Evolutionary conservation across 2,888 invertebrate genomes (phyloP).

Genomic region (Phengaris arion): DNA sequence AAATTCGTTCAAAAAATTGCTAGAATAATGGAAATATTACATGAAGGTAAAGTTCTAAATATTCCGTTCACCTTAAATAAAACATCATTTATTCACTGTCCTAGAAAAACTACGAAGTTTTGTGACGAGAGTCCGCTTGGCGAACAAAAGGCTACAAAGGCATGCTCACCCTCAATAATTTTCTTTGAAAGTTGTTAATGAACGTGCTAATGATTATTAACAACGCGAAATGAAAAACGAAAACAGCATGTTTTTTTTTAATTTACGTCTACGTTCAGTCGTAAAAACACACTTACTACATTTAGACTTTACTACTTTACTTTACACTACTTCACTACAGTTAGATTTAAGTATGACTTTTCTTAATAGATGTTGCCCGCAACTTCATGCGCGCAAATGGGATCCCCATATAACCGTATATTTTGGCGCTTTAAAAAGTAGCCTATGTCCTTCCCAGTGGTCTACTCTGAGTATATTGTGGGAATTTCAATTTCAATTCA

Average conservation of each 20-base stretch:
- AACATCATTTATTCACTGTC: constrained; percentile 32
- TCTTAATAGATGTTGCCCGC: not conserved
- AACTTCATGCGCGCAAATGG: too few relatives aligned
- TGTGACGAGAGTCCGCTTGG: constrained; percentile 34
- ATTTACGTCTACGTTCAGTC: not conserved
- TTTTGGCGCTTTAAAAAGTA: too few relatives aligned
- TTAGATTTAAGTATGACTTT: too few relatives aligned
- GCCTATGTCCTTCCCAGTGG: too few relatives aligned
- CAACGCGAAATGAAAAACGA: constrained; percentile 29
- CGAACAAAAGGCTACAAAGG: constrained; percentile 41
- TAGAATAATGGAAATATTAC: too few relatives aligned
- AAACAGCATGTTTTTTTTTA: not conserved
- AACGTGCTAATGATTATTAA: constrained; percentile 44
- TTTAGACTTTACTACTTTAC: not conserved
- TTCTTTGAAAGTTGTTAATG: constrained; percentile 43
- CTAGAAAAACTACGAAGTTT: constrained; percentile 37
- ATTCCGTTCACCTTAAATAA: not conserved
- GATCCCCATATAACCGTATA: too few relatives aligned
- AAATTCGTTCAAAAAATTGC: too few relatives aligned
- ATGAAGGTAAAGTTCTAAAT: too few relatives aligned
- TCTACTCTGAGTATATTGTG: too few relatives aligned
- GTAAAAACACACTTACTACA: not conserved
- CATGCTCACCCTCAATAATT: constrained; percentile 39
- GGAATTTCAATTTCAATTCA: too few relatives aligned
- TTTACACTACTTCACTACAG: too few relatives aligned